These are phyloP conservation scores for Sus scrofa DNA, from an alignment of 2,113 vertebrate species.

Conservation along the genomic window T2T-Sscrofa CM000825.6:56870001-56870500, in stretches of 20 bases:
- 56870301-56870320: constrained; percentile 37
- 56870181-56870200: background rate
- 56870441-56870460: background rate
- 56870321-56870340: constrained; percentile 43
- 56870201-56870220: constrained; percentile 14
- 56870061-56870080: background rate
- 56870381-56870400: background rate
- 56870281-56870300: constrained; percentile 45
- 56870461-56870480: too few relatives aligned
- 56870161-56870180: background rate
- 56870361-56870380: background rate
- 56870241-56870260: constrained; percentile 52
- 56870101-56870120: background rate
- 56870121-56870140: background rate
- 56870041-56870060: background rate
- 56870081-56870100: background rate
- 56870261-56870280: constrained; percentile 59
- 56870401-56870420: background rate
- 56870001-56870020: constrained; percentile 47
- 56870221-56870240: constrained; percentile 38
- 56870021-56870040: constrained; percentile 47
- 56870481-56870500: background rate
- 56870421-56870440: background rate
- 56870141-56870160: background rate
- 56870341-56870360: background rate